phyloP scores from a whole-genome alignment of 2,113 vertebrate species.

The Turnix velox region DNA sequence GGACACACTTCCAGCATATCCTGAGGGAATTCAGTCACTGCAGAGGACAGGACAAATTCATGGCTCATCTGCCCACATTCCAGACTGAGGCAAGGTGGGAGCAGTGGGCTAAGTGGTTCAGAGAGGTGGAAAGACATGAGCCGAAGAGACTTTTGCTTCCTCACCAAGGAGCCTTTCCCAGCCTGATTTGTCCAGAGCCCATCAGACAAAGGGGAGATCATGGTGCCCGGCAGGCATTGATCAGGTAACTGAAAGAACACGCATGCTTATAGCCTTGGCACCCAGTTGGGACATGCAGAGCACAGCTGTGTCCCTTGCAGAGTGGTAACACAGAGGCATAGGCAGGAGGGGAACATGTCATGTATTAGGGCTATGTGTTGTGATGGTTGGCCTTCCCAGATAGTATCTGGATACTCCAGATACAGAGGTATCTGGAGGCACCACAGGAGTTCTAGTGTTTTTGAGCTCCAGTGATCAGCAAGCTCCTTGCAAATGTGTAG shows the following conservation, averaged over 20 bases:
- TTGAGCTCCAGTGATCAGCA: not conserved
- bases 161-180: not conserved
- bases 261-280: rapidly evolving
- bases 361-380: not conserved
- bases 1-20: not conserved
- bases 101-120: not conserved
- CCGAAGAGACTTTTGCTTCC: not conserved
- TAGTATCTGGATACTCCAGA: too few relatives aligned
- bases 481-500: not conserved
- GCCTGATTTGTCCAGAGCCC: not conserved
- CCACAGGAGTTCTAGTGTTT: not conserved
- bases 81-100: not conserved
- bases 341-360: not conserved
- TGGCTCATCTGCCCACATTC: not conserved
- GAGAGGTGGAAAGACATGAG: not conserved
- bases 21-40: not conserved
- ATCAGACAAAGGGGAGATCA: not conserved
- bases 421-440: not conserved
- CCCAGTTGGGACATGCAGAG: not conserved
- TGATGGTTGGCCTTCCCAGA: not conserved
- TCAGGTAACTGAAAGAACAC: not conserved
- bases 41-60: not conserved
- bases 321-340: not conserved
- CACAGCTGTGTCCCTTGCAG: rapidly evolving
- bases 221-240: not conserved